Conservation (phyloP, 2,888 invertebrate genomes). For the Pyrgus malvae region DNA sequence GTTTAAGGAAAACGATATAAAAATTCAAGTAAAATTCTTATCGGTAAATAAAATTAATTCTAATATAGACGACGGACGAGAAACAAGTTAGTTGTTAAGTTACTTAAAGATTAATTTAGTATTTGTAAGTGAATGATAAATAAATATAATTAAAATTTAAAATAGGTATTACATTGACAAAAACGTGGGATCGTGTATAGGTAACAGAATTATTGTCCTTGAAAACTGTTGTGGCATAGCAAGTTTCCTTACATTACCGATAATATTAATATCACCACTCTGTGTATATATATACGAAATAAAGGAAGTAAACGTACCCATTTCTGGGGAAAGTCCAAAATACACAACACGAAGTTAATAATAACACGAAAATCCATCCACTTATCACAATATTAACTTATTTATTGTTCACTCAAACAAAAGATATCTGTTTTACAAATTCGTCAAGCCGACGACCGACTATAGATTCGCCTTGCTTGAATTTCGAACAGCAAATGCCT, state of each 20-base stretch:
- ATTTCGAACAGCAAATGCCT: slow-evolving; percentile 30
- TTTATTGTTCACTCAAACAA: slow-evolving; percentile 35
- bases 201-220: background rate
- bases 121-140: too few relatives aligned
- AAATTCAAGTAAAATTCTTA: too few relatives aligned
- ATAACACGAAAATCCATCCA: slow-evolving; percentile 32
- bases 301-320: slow-evolving; percentile 32
- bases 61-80: too few relatives aligned
- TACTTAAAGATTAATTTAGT: too few relatives aligned
- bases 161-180: too few relatives aligned
- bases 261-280: background rate
- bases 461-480: slow-evolving; percentile 30
- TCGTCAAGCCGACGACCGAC: slow-evolving; percentile 33
- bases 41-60: too few relatives aligned
- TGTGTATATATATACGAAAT: background rate
- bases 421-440: slow-evolving; percentile 34
- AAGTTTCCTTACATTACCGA: background rate
- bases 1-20: too few relatives aligned
- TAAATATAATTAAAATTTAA: too few relatives aligned
- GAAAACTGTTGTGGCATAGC: background rate
- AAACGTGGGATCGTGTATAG: background rate
- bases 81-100: too few relatives aligned
- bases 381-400: slow-evolving; percentile 10
- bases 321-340: slow-evolving; percentile 31
- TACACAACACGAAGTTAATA: slow-evolving; percentile 31